Evolutionary conservation across 1,140 invertebrate species (phyloP), one percentile per base, ranked within the genome.

Genomic region (Cherax destructor): DNA sequence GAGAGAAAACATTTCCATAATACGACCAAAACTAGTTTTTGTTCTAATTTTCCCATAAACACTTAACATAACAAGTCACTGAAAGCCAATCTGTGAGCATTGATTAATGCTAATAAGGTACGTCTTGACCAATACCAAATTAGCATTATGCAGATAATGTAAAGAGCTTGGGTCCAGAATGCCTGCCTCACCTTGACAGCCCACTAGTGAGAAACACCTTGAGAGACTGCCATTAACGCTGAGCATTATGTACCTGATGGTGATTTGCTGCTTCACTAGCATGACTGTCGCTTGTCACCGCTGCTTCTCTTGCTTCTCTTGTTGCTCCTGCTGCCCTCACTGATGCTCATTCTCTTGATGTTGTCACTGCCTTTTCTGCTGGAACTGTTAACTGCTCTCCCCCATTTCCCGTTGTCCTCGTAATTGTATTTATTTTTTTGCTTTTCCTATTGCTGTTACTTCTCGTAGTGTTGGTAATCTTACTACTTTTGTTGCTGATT

Each of bases 171-270:
- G 24, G 16, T 47, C 52, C n/a, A n/a, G 61, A 52, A 61, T 61
- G 52, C 56, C 52, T 59, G 56, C 18, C 61, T 65, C 61, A 65
- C 61, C 61, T 65, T 65, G 61, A 65, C 61, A 21, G 4, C 61
- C 61, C 30, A 41, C 30, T 41, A 65, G 61, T 21, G 61, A 65
- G 61, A 65, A 2, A 65, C 81, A 83, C 81, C 81, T 83, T 83
- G 81, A 49, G 81, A 83, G 81, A 3, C 81, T 56, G 81, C 61
- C 81, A 83, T 83, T 83, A 83, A 83, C 81, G 59, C 30, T 49
- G 81, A 83, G 50, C 30, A 83, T 83, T 83, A 69, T 83, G 11
- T 41, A 83, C 81, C 61, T 83, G 81, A 30, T 65, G 59, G 81
- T 83, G 81, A 83, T 30, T 83, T 83, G 81, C 59, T 61, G 81